Evolutionary conservation across 2,888 invertebrate species (phyloP), one percentile per base, ranked within the genome.

Genomic region (Hanleya hanleyi): DNA sequence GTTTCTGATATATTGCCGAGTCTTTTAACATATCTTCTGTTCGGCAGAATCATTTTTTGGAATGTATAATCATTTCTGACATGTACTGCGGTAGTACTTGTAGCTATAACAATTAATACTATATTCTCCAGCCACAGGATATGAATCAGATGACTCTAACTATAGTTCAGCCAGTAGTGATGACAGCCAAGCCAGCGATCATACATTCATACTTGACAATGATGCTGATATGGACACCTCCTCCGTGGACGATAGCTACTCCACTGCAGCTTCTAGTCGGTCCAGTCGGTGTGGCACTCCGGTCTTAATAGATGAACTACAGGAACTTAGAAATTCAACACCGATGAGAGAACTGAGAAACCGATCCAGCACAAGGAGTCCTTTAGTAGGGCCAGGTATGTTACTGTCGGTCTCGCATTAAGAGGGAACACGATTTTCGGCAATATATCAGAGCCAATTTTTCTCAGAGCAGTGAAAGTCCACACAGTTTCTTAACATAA

Each of bases 261-360:
- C 38, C 5, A 64, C 38, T 22, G 57, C 57, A 15, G 22, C 57
- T 15, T 57, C 57, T 18, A 26, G 26, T 26, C 33, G 64, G 1
- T 64, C 64, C 5, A 64, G 64, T 36, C 29, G 64, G 9, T 32
- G 57, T 22, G 51, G 41, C 18, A 65, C 38, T 9, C 70, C 74
- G 9, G 18, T 32, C 9, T 66, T 74, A 69, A 41, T 73, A 41
- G 57, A n/a, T 15, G 82, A 82, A 67, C 67, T 81, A 0, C 33
- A 69, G 47, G 74, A 78, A 50, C 74, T 82, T 3, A 67, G 76
- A 3, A 76, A 74, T 36, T 69, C 75, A 32, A 78, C 80, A 32
- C 78, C 79, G 0, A 41, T 77, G 37, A 74, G 65, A 47, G 73
- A 81, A 41, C 41, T 80, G 51, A 22, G 57, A 4, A 18, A 57